Percentiles rank a stretch among this genome's conserved stretches.
Evolutionary conservation across 1,140 invertebrate genomes (phyloP).

Genomic region (Marisa cornuarietis): DNA sequence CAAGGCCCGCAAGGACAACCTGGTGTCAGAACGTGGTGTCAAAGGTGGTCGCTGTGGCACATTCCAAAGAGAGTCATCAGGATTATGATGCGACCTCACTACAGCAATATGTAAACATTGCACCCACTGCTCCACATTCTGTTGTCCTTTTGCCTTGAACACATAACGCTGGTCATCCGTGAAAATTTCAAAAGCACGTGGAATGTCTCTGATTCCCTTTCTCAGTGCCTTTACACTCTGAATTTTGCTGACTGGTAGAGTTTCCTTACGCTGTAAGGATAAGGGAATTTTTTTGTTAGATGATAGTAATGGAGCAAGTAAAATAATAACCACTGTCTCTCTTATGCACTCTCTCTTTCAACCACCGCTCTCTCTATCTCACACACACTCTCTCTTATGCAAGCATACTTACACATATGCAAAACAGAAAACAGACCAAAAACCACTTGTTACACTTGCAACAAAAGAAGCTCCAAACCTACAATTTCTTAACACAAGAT

Average conservation of each 20-base stretch:
- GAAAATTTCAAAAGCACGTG: constrained; percentile 96
- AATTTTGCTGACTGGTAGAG: constrained; percentile 81
- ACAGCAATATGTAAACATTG: constrained; percentile 65
- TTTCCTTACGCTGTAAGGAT: constrained; percentile 55
- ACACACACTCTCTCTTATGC: too few species aligned
- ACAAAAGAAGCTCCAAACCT: too few species aligned
- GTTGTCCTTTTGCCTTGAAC: constrained; percentile 92
- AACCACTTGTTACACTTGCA: too few species aligned
- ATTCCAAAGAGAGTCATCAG: background rate
- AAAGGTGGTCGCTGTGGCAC: background rate
- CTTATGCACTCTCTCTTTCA: too few species aligned
- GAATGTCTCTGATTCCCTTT: constrained; percentile 78
- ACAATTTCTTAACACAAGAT: background rate
- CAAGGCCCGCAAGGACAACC: background rate
- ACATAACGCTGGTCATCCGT: constrained; percentile 88
- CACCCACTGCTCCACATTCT: constrained; percentile 91
- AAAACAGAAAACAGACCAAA: too few species aligned
- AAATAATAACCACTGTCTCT: too few species aligned
- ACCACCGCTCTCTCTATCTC: too few species aligned
- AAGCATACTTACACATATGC: too few species aligned
- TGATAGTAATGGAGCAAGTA: too few species aligned
- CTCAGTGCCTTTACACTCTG: constrained; percentile 86
- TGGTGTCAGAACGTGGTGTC: background rate
- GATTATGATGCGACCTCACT: constrained; percentile 38
- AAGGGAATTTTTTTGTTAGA: too few species aligned